Conservation (phyloP, 2,888 invertebrate genomes). For the Gortyna flavago region DNA sequence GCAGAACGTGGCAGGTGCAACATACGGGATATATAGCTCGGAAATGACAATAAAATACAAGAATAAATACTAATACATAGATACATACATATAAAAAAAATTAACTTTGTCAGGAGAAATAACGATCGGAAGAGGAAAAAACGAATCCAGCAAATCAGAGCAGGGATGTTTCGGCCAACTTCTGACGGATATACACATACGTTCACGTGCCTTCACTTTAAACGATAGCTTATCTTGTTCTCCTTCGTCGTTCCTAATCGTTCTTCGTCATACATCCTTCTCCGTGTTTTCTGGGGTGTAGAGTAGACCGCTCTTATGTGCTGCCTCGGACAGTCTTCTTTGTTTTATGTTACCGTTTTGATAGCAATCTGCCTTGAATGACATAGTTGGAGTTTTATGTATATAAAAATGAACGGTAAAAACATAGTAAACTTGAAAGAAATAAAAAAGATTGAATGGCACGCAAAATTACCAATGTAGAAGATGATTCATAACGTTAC, state of each 20-base stretch:
- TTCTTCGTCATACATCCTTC: not conserved
- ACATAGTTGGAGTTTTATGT: not conserved
- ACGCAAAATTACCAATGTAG: not conserved
- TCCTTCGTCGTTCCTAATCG: not conserved
- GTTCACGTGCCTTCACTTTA: no score
- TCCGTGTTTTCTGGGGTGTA: not conserved
- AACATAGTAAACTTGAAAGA: not conserved
- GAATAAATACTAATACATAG: no score
- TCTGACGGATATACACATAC: no score
- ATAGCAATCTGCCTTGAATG: no score
- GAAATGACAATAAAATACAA: no score
- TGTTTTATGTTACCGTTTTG: not conserved
- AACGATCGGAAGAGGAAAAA: no score
- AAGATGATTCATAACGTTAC: not conserved
- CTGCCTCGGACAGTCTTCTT: not conserved
- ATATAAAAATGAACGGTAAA: not conserved
- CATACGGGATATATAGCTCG: no score
- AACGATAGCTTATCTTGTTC: not conserved
- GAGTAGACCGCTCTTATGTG: not conserved
- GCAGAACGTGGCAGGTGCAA: no score
- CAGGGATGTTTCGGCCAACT: no score
- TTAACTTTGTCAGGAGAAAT: no score
- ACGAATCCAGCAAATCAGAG: no score
- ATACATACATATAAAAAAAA: no score
- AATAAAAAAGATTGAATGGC: not conserved